These are phyloP conservation scores for Oreochromis niloticus DNA, from an alignment of 2,113 vertebrate species.

Conservation along the genomic window DNA sequence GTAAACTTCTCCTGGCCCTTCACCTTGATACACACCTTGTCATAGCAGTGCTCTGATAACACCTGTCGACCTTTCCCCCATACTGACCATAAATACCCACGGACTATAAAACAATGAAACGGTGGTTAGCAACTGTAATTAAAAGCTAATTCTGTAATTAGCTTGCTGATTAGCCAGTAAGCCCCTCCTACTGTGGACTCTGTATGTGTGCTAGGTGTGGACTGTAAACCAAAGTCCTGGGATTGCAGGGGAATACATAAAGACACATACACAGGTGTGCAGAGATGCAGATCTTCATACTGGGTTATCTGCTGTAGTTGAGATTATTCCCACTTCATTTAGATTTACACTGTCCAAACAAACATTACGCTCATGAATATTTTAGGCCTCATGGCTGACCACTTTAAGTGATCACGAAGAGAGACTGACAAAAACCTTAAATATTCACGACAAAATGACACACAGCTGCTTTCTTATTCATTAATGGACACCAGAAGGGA, in stretches of 20 bases:
- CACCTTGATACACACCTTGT: constrained; percentile 31
- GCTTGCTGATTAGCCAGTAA: constrained; percentile 48
- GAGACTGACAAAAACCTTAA: not conserved
- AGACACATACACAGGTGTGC: not conserved
- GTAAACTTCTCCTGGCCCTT: not conserved
- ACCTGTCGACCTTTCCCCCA: constrained; percentile 42
- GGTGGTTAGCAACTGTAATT: constrained; percentile 58
- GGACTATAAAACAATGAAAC: constrained; percentile 66
- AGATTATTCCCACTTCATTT: not conserved
- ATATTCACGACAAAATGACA: not conserved
- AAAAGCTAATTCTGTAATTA: constrained; percentile 72
- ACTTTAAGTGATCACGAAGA: not conserved
- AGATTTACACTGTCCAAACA: not conserved
- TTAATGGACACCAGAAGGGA: not conserved
- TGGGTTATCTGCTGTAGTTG: not conserved
- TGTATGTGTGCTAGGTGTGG: constrained; percentile 47
- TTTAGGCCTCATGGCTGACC: not conserved
- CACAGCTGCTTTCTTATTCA: not conserved
- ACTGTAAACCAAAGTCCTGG: constrained; percentile 66
- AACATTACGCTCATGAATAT: not conserved
- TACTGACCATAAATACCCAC: constrained; percentile 27
- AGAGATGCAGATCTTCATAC: not conserved
- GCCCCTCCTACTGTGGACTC: constrained; percentile 41
- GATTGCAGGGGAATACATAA: not conserved
- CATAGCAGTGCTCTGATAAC: constrained; percentile 14